Conservation (phyloP, 1,140 invertebrate genomes). For the Polypedilum pembai region DNA sequence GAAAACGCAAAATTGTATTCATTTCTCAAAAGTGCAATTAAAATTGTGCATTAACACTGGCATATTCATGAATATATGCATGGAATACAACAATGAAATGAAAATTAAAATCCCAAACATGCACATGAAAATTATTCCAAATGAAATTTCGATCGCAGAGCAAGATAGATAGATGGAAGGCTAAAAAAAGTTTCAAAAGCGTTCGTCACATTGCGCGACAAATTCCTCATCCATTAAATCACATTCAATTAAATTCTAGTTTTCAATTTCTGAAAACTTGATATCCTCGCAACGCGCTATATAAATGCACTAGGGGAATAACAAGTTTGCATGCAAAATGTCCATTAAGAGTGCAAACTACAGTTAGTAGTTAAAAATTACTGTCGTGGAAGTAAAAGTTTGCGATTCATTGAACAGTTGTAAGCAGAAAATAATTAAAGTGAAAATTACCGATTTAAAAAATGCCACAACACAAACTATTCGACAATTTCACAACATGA, state of each 20-base stretch:
- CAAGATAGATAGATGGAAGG: not conserved
- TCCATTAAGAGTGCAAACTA: conserved; percentile 2
- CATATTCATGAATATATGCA: conserved; percentile 4
- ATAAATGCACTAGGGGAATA: not conserved
- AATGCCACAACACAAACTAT: not conserved
- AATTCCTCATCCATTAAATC: conserved; percentile 20
- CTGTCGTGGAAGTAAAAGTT: not conserved
- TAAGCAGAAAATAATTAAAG: conserved; percentile 15
- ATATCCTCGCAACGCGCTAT: not conserved
- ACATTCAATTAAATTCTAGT: conserved; percentile 19
- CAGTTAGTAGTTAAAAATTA: conserved; percentile 19
- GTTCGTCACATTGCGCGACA: not conserved
- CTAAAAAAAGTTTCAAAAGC: not conserved
- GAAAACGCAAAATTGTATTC: conserved; percentile 5
- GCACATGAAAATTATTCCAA: not conserved
- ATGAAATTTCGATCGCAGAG: not conserved
- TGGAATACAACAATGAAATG: conserved; percentile 13
- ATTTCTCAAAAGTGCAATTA: not conserved
- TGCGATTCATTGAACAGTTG: not conserved
- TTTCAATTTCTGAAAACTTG: not conserved
- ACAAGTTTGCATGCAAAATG: conserved; percentile 20
- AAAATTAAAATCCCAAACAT: conserved; percentile 14
- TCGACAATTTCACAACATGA: not conserved
- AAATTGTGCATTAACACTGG: not conserved
- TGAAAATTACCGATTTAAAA: conserved; percentile 19